A percentile compares a stretch with the other conserved stretches of the same genome.
phyloP scores from a whole-genome alignment of 2,888 invertebrate genomes.

The Ichneumon xanthorius region DNA sequence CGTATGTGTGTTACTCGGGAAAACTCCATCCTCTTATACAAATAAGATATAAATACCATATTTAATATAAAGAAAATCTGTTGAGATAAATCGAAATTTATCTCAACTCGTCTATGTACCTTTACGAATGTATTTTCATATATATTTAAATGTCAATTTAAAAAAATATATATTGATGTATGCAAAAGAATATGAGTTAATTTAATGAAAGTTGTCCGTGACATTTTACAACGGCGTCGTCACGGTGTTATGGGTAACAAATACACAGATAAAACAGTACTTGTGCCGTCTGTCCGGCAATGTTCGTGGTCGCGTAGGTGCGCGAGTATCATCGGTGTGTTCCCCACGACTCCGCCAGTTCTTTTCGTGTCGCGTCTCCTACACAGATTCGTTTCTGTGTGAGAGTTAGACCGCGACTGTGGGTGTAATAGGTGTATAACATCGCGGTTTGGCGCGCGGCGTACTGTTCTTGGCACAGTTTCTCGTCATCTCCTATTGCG shows the following conservation, averaged over 20 bases:
- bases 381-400: slow-evolving; percentile 36
- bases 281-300: not conserved
- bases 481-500: slow-evolving; percentile 83
- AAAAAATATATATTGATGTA: too few species aligned
- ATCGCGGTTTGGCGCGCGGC: slow-evolving; percentile 72
- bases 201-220: too few species aligned
- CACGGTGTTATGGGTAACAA: not conserved
- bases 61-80: too few species aligned
- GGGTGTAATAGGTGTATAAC: slow-evolving; percentile 72
- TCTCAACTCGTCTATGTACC: too few species aligned
- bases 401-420: slow-evolving; percentile 53
- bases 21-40: too few species aligned
- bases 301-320: slow-evolving; percentile 29
- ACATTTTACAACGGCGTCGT: not conserved
- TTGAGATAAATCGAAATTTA: too few species aligned
- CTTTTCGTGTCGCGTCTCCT: slow-evolving; percentile 37
- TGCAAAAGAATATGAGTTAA: too few species aligned
- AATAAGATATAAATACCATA: too few species aligned
- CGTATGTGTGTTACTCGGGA: too few species aligned
- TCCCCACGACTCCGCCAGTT: not conserved
- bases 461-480: slow-evolving; percentile 84
- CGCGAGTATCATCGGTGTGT: slow-evolving; percentile 12
- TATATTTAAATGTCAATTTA: too few species aligned
- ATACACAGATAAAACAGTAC: not conserved
- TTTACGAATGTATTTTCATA: too few species aligned